A percentile compares a stretch with the other conserved stretches of the same genome.
Conservation (phyloP, 2,113 vertebrate genomes). For the Podiceps cristatus region DNA sequence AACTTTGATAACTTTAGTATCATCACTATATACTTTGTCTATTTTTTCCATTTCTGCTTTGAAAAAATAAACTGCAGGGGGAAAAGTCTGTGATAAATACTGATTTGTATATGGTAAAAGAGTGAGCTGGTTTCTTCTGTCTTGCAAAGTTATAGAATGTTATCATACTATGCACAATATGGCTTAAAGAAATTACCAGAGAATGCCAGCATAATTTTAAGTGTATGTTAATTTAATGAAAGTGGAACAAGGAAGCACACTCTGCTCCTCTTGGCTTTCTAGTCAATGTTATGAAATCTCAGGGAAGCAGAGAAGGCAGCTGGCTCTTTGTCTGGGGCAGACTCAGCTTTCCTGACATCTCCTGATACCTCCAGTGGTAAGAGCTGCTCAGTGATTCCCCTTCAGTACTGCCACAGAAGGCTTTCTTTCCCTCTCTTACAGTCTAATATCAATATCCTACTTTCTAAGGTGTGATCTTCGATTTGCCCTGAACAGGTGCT, state of each 20-base stretch:
- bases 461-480: not conserved
- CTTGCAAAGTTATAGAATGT: not conserved
- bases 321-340: not conserved
- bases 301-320: not conserved
- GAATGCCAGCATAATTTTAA: not conserved
- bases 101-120: not conserved
- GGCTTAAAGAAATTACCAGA: not conserved
- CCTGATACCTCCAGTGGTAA: not conserved
- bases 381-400: not conserved
- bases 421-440: not conserved
- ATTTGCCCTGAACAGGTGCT: not conserved
- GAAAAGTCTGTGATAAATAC: not conserved
- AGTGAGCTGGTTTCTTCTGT: not conserved
- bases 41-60: not conserved
- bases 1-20: not conserved
- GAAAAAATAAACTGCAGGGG: not conserved
- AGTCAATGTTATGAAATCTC: not conserved
- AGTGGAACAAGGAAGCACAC: not conserved
- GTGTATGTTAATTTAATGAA: not conserved
- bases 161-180: not conserved
- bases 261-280: not conserved
- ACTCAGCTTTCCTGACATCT: not conserved
- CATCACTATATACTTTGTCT: not conserved
- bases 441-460: accelerated
- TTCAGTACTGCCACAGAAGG: not conserved